Evolutionary conservation across 1,140 invertebrate genomes (phyloP), one percentile per base, ranked within the genome.

Genomic region (Anastatus disparis): DNA sequence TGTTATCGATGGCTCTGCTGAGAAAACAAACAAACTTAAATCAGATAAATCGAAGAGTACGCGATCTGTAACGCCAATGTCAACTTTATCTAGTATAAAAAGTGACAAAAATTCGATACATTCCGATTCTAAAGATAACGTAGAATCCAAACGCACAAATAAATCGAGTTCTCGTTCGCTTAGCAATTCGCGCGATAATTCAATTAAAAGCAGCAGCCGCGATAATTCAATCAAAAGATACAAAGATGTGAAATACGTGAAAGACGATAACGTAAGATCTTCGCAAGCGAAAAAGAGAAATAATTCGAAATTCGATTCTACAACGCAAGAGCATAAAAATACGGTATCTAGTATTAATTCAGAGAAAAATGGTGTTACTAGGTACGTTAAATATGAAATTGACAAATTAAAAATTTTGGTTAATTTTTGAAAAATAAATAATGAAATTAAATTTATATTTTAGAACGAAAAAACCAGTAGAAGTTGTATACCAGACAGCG

Each of bases 401-500:
- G n/a, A n/a, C n/a, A n/a, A n/a, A n/a, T n/a, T n/a, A n/a, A n/a
- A n/a, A n/a, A n/a, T 56, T 20, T 22, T n/a, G n/a, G 12, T 38
- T 38, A 7, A 38, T 38, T 38, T 38, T 38, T 38, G 35, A 38
- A 38, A 38, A 38, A 38, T 38, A 38, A 7, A 12, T 38, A 38
- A 38, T 7, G 6, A 38, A 17, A 17, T 17, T 55, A 12, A 15
- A 8, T 58, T n/a, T n/a, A 7, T 22, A 35, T 52, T 10, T 65
- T 70, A 79, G 77, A 58, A 66, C 70, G 1, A 81, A 80, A 69
- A 78, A 81, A 66, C 80, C 80, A 35, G 74, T 79, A 15, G 79
- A 83, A 74, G 78, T 83, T 59, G 78, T 83, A 22, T 79, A 83
- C 63, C 72, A 80, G 66, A 83, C 80, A 1, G 81, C 79, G 42